Conservation (phyloP, 1,140 invertebrate species). For the Diploscapter pachys region DNA sequence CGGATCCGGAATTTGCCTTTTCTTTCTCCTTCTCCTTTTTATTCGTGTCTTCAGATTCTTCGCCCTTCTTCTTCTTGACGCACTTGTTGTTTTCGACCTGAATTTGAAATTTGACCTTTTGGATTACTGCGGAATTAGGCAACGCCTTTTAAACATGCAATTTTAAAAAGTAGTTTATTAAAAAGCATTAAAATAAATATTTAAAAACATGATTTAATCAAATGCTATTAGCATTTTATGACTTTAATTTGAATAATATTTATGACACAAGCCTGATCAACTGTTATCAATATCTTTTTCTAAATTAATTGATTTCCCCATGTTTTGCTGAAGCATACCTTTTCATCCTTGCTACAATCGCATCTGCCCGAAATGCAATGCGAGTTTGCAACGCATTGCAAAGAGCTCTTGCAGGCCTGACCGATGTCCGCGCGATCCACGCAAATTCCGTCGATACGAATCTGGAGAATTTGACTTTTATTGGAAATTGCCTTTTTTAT, state of each 20-base stretch:
- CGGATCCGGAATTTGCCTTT: neutral
- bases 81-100: slow-evolving; percentile 14
- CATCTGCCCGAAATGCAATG: slow-evolving; percentile 27
- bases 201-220: too few species aligned
- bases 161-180: too few species aligned
- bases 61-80: neutral
- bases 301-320: neutral
- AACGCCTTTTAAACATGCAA: too few species aligned
- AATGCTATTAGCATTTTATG: too few species aligned
- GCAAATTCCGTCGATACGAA: slow-evolving; percentile 27
- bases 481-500: too few species aligned
- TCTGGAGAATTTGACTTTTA: slow-evolving; percentile 3
- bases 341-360: slow-evolving; percentile 27
- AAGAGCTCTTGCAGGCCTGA: slow-evolving; percentile 22
- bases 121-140: too few species aligned
- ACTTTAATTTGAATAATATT: too few species aligned
- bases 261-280: too few species aligned
- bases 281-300: too few species aligned
- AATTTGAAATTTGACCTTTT: too few species aligned
- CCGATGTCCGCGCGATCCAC: slow-evolving; percentile 26
- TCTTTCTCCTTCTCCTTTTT: neutral
- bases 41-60: too few species aligned
- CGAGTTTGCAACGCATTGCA: slow-evolving; percentile 31
- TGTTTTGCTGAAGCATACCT: neutral
- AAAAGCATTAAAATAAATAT: too few species aligned